Evolutionary conservation across 2,113 vertebrate genomes (phyloP).

Genomic region (Oreotrochilus melanogaster): DNA sequence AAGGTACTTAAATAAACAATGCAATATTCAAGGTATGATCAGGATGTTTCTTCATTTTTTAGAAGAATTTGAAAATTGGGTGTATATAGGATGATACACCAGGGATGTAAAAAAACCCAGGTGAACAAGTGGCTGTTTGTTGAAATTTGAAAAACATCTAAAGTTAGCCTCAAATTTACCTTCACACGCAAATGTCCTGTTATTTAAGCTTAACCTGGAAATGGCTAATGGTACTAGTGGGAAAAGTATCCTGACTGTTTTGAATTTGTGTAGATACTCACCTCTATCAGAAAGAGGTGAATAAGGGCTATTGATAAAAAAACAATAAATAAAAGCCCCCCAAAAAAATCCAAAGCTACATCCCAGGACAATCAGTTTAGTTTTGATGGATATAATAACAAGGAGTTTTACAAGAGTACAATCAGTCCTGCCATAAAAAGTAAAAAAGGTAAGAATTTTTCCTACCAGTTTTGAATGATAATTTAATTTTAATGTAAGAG

Average conservation of each 20-base stretch:
- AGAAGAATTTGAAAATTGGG: neutral
- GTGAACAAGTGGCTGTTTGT: neutral
- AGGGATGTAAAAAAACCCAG: neutral
- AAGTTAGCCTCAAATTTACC: neutral
- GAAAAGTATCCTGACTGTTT: neutral
- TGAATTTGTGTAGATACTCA: neutral
- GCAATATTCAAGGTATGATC: neutral
- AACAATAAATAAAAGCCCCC: neutral
- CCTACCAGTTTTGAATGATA: neutral
- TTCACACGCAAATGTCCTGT: fast-evolving
- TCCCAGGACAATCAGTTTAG: neutral
- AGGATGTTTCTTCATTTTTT: neutral
- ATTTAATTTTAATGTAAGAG: neutral
- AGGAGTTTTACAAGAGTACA: neutral
- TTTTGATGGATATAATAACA: neutral
- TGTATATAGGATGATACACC: neutral
- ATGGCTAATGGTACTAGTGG: neutral
- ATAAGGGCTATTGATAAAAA: neutral
- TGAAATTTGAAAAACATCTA: neutral
- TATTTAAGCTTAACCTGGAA: neutral
- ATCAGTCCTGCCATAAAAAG: neutral
- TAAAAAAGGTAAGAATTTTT: neutral
- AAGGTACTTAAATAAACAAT: neutral
- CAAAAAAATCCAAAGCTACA: neutral
- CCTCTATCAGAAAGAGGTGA: neutral